phyloP scores from a whole-genome alignment of 2,113 vertebrate species.

The Alces alces region DNA sequence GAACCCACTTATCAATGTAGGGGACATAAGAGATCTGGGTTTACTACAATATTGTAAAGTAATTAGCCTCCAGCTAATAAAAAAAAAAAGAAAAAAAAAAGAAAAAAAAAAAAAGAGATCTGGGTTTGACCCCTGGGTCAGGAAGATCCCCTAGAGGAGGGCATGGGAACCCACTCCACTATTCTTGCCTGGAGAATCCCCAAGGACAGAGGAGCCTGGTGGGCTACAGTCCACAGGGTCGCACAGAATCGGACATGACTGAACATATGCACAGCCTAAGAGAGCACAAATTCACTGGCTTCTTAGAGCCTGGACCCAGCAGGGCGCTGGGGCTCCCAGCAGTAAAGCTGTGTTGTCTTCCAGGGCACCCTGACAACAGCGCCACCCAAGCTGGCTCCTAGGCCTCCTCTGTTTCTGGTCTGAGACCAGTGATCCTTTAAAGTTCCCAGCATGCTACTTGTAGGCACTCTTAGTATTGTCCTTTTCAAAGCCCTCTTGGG shows the following conservation, averaged over 20 bases:
- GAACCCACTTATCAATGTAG: not conserved
- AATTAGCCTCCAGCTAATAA: too few relatives aligned
- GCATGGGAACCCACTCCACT: not conserved
- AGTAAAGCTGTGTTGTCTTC: not conserved
- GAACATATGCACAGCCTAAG: not conserved
- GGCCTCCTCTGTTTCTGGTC: not conserved
- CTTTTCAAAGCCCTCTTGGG: not conserved
- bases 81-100: too few relatives aligned
- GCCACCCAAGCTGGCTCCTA: not conserved
- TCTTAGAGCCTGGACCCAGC: not conserved
- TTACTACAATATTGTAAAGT: not conserved
- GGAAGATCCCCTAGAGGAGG: not conserved
- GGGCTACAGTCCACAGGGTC: not conserved
- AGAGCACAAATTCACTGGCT: not conserved
- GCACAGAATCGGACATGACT: not conserved
- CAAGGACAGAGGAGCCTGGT: not conserved
- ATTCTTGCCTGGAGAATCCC: not conserved
- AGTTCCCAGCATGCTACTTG: not conserved
- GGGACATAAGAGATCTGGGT: not conserved
- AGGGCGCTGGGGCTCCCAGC: rapidly evolving
- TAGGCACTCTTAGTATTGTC: not conserved
- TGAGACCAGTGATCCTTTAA: not conserved
- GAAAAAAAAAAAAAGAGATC: not conserved
- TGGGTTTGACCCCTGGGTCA: not conserved
- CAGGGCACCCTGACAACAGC: not conserved